These are phyloP conservation scores for Gymnothorax reevesii DNA, from an alignment of 2,797 vertebrate species.

Conservation along the genomic window DNA sequence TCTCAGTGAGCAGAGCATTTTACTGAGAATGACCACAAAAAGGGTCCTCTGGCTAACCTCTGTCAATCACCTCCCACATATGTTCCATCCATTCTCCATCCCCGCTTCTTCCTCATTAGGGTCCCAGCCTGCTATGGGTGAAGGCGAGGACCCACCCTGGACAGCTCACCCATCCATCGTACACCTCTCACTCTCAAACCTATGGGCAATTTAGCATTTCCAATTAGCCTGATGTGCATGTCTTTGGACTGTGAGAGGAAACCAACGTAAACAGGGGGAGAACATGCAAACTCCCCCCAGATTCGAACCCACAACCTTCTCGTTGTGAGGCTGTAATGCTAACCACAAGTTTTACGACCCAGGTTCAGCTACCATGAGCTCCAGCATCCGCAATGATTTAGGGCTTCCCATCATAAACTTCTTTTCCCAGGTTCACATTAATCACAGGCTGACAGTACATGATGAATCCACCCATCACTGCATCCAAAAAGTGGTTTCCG, in stretches of 20 bases:
- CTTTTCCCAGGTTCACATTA: background rate
- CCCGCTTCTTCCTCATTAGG: too few species aligned
- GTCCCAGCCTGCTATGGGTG: too few species aligned
- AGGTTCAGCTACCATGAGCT: background rate
- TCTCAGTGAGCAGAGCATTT: background rate
- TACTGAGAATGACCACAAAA: conserved; percentile 9
- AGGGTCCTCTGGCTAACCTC: background rate
- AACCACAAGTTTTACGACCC: background rate
- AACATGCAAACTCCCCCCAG: too few species aligned
- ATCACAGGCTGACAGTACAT: background rate
- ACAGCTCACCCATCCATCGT: too few species aligned
- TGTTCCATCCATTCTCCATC: background rate
- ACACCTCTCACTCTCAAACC: too few species aligned
- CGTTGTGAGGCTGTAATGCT: too few species aligned
- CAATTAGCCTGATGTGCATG: too few species aligned
- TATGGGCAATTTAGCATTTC: too few species aligned
- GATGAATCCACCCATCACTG: background rate
- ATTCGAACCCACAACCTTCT: too few species aligned
- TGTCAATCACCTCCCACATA: background rate
- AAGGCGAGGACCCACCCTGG: too few species aligned
- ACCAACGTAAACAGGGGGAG: too few species aligned
- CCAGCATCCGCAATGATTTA: background rate
- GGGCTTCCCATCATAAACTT: background rate
- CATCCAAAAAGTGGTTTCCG: background rate
- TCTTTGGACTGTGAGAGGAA: too few species aligned